phyloP scores from a whole-genome alignment of 2,888 invertebrate genomes.

The Epistrophe eligans region DNA sequence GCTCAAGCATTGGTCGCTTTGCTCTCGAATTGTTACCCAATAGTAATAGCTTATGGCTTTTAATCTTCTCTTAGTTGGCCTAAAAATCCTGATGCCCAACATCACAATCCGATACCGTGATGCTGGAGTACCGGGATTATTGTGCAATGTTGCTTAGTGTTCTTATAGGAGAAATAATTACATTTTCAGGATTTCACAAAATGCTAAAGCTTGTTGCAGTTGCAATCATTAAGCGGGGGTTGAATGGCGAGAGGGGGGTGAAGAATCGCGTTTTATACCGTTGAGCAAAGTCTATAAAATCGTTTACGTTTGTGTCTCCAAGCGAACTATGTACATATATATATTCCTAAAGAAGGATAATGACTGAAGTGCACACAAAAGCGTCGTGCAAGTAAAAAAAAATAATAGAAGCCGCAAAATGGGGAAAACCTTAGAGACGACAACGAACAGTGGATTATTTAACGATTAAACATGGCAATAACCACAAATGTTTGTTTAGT shows the following conservation, averaged over 20 bases:
- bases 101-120: conserved; percentile 35
- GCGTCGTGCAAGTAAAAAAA: background rate
- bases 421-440: background rate
- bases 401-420: conserved; percentile 13
- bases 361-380: conserved; percentile 33
- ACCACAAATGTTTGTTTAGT: background rate
- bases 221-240: conserved; percentile 2
- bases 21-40: conserved; percentile 39
- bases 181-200: conserved; percentile 42
- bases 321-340: background rate
- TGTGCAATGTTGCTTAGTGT: conserved; percentile 13
- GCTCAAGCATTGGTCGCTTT: conserved; percentile 34
- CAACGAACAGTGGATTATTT: conserved; percentile 6
- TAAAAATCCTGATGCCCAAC: conserved; percentile 47
- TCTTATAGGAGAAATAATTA: conserved; percentile 60
- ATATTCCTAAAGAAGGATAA: conserved; percentile 22
- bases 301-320: conserved; percentile 34
- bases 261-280: background rate
- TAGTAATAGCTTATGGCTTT: conserved; percentile 68
- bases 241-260: background rate
- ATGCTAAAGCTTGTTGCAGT: conserved; percentile 30
- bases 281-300: conserved; percentile 30
- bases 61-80: conserved; percentile 64
- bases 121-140: background rate
- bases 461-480: background rate